Base-by-base conservation (phyloP, 2,797 vertebrate genomes). In the Melanotaenia parkinsoni region DNA sequence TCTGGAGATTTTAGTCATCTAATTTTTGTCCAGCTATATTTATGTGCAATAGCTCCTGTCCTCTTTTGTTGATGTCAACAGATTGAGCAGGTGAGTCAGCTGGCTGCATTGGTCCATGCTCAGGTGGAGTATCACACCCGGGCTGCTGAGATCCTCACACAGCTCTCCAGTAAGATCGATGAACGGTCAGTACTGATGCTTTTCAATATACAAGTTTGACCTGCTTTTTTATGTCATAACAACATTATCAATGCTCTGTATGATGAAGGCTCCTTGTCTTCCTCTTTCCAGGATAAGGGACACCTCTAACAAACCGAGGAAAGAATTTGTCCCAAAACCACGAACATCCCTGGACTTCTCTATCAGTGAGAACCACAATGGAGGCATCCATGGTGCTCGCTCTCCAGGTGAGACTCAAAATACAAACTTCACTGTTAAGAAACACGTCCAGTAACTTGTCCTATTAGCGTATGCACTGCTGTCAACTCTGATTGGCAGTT, bases 21-120 rank as follows among this genome's bases (percentile, higher is more conserved):
- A 7, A 20, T 24, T 9, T 51, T 9, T 3, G 10, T 51, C 8
- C 47, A 51, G 22, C 35, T 7, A 3, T 50, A 53, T 60, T 14
- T 14, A 6, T 74, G 54, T 57, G 33, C 79, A 51, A 38, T 26
- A 1, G n/a, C 16, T 18, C 68, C 14, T 72, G 5, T 85, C 69
- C 83, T 40, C 37, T 45, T 54, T 3, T 61, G 28, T 68, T 51
- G 26, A 37, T 47, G 18, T 37, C 14, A 2, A 82, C 93, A 99
- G 96, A 96, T 99, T 45, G 98, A 99, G 79, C 98, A 99, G 88
- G 97, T 99, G 92, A 99, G 97, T 93, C 98, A 99, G 91, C 95
- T 99, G 50, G 92, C 96, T 10, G 96, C 98, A 0, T 94, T 99
- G 62, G 97, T 98, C 61, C 96, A 99, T 54, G 97, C 98, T 70